Evolutionary conservation across 2,797 vertebrate species (phyloP).

Genomic region (Enteromius viviparus): DNA sequence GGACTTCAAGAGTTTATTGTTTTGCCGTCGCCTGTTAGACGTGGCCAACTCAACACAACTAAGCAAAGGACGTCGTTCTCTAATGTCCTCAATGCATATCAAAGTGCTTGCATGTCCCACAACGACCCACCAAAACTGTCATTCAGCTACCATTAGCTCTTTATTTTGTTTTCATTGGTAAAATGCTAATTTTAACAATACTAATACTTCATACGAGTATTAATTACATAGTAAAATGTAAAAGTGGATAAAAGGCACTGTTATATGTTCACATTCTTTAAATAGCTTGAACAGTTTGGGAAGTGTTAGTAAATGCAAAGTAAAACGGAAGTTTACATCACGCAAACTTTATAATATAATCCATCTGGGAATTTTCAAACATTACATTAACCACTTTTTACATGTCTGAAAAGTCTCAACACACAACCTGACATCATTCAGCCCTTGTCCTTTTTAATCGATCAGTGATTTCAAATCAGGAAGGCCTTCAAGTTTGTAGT

Average conservation of each 20-base stretch:
- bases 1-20: slow-evolving; percentile 63
- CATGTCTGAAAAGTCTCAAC: neutral
- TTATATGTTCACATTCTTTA: neutral
- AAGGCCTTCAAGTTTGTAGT: slow-evolving; percentile 82
- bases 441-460: slow-evolving; percentile 64
- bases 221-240: neutral
- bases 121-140: slow-evolving; percentile 26
- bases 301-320: neutral
- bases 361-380: slow-evolving; percentile 12
- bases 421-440: neutral
- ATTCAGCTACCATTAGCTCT: neutral
- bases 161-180: neutral
- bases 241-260: neutral
- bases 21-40: slow-evolving; percentile 45
- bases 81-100: slow-evolving; percentile 31
- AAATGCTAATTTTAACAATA: neutral
- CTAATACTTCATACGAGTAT: neutral
- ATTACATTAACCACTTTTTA: neutral
- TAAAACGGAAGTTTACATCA: neutral
- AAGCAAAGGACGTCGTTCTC: slow-evolving; percentile 8
- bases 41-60: slow-evolving; percentile 37
- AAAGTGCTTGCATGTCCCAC: slow-evolving; percentile 23
- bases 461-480: slow-evolving; percentile 87
- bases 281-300: slow-evolving; percentile 3
- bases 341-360: neutral